phyloP scores from a whole-genome alignment of 2,888 invertebrate species.

The Poecilus cupreus region DNA sequence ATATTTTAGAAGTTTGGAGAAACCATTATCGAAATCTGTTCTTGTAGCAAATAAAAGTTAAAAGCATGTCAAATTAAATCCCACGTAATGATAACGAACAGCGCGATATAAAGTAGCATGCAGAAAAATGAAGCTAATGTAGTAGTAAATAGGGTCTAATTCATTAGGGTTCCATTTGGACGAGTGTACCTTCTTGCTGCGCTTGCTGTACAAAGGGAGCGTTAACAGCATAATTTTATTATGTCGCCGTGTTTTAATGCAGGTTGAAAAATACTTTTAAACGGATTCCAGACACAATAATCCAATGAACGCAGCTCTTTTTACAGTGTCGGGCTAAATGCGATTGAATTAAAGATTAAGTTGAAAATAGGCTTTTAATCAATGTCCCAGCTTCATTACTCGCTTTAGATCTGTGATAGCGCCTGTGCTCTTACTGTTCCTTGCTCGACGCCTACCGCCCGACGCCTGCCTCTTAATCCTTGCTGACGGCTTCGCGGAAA shows the following conservation, averaged over 20 bases:
- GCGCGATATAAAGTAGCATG: slow-evolving; percentile 1
- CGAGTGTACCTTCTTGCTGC: background rate
- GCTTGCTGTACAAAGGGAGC: slow-evolving; percentile 27
- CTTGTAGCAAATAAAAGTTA: too few relatives aligned
- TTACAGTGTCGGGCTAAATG: slow-evolving; percentile 65
- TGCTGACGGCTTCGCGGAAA: slow-evolving; percentile 6
- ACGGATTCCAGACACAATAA: slow-evolving; percentile 57
- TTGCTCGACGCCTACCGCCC: background rate
- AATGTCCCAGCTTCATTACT: slow-evolving; percentile 72
- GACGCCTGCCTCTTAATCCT: slow-evolving; percentile 20
- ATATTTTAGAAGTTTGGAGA: too few relatives aligned
- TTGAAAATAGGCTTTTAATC: slow-evolving; percentile 72
- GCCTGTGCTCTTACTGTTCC: background rate
- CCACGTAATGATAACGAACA: background rate
- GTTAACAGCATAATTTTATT: slow-evolving; percentile 55
- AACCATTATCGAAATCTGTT: too few relatives aligned
- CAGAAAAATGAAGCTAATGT: slow-evolving; percentile 18
- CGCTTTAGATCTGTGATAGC: slow-evolving; percentile 68
- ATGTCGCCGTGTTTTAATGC: slow-evolving; percentile 54
- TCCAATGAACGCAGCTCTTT: slow-evolving; percentile 64
- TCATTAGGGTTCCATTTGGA: slow-evolving; percentile 23
- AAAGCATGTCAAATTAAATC: too few relatives aligned
- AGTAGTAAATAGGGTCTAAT: slow-evolving; percentile 25
- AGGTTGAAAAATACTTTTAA: slow-evolving; percentile 56
- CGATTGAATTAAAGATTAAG: slow-evolving; percentile 73